Evolutionary conservation across 2,797 vertebrate genomes (phyloP).

Genomic region (Sebastes matsubarae): DNA sequence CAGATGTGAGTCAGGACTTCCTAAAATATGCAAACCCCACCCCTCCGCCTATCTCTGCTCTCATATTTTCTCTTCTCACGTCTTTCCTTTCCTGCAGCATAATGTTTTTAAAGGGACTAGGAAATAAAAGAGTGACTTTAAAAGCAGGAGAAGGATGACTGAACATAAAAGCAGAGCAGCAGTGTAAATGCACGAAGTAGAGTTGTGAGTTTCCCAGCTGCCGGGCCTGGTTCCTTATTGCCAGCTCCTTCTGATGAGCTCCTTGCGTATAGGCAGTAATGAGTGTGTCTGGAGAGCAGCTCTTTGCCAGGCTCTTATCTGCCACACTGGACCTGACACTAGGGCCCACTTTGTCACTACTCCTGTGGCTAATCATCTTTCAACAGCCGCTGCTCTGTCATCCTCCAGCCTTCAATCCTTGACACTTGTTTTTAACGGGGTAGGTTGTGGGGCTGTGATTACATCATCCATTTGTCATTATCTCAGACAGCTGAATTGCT

Average conservation of each 20-base stretch:
- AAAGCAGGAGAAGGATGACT: neutral
- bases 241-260: conserved; percentile 24
- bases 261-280: neutral
- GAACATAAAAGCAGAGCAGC: neutral
- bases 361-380: conserved; percentile 3
- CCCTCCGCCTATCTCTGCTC: neutral
- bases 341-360: conserved; percentile 34
- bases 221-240: neutral
- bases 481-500: neutral
- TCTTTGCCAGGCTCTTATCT: conserved; percentile 27
- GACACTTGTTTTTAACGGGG: neutral
- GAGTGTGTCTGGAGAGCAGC: conserved; percentile 12
- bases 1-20: conserved; percentile 11
- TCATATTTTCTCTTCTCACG: neutral
- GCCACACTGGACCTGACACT: conserved; percentile 8
- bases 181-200: neutral
- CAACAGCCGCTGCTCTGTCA: neutral
- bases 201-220: neutral
- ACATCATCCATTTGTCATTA: neutral
- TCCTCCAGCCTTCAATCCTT: neutral
- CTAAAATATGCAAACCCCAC: neutral
- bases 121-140: neutral
- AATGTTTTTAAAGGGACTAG: neutral
- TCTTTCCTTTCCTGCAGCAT: neutral
- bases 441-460: neutral